Percentiles rank a stretch among this genome's conserved stretches.
Evolutionary conservation across 2,113 vertebrate species (phyloP).

Genomic region (Boulengerochromis microlepis): DNA sequence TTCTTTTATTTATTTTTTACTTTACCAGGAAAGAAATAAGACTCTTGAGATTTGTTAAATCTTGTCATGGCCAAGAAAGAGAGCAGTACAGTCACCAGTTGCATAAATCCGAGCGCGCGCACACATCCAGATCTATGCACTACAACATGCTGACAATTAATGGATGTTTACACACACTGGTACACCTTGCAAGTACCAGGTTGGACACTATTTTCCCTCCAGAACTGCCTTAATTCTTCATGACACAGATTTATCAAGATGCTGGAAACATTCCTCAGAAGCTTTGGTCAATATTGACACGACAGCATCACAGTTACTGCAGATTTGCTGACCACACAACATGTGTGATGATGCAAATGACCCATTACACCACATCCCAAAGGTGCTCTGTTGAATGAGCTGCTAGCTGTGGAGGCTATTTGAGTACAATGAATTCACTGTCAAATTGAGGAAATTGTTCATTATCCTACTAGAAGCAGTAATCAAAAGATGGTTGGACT

Average conservation of each 20-base stretch:
- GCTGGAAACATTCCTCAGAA: not conserved
- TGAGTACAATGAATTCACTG: not conserved
- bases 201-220: not conserved
- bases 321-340: not conserved
- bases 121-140: not conserved
- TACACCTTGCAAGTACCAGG: not conserved
- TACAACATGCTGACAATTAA: not conserved
- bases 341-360: not conserved
- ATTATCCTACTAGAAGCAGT: not conserved
- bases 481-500: not conserved
- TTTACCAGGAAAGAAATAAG: not conserved
- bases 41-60: not conserved
- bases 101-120: rapidly evolving
- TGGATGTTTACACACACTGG: not conserved
- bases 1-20: not conserved
- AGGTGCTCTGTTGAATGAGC: not conserved
- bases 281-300: not conserved
- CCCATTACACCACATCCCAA: not conserved
- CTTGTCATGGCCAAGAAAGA: not conserved
- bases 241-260: not conserved
- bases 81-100: not conserved
- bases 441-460: not conserved
- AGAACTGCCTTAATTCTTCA: not conserved
- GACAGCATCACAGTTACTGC: not conserved
- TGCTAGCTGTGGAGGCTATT: not conserved